phyloP scores from a whole-genome alignment of 2,888 invertebrate genomes.

The Rhopalosiphum nymphaeae region DNA sequence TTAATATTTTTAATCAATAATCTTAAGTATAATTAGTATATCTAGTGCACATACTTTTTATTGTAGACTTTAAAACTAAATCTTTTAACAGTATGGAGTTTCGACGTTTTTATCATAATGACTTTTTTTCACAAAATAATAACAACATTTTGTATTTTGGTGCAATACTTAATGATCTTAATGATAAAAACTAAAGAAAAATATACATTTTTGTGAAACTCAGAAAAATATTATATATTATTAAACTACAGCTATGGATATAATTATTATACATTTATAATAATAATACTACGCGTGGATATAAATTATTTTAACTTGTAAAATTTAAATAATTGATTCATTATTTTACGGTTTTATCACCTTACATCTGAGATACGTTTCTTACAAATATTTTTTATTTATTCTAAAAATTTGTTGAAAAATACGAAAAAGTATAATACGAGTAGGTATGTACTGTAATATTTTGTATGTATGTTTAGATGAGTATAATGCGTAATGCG shows the following conservation, averaged over 20 bases:
- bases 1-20: background rate
- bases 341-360: background rate
- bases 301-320: background rate
- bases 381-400: background rate
- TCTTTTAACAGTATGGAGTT: background rate
- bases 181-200: background rate
- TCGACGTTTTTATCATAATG: background rate
- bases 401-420: background rate
- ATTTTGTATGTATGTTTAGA: background rate
- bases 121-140: background rate
- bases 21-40: background rate
- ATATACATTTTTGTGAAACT: background rate
- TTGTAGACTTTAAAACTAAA: background rate
- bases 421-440: background rate
- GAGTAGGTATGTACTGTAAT: background rate
- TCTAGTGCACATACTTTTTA: background rate
- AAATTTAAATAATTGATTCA: background rate
- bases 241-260: background rate
- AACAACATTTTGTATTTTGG: background rate
- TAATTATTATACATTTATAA: background rate
- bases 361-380: background rate
- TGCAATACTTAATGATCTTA: background rate
- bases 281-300: background rate
- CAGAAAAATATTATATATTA: background rate
- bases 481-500: background rate